Conservation (phyloP, 2,113 vertebrate genomes). For the Barbus barbus region DNA sequence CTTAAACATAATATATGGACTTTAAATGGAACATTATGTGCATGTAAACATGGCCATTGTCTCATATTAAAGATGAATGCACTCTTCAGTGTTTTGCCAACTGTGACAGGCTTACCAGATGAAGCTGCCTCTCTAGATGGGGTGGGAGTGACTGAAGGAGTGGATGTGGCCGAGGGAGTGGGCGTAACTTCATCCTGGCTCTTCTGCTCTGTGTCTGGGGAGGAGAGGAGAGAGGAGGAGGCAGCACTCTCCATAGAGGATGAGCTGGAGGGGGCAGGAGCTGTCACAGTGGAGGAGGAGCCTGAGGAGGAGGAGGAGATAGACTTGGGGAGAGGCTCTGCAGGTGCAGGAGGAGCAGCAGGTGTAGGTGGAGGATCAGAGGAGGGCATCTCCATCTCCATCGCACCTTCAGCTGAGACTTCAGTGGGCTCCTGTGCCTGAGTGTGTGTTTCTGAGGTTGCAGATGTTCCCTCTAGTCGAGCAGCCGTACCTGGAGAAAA, state of each 20-base stretch:
- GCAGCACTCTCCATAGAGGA: slow-evolving; percentile 78
- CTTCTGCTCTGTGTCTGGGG: slow-evolving; percentile 81
- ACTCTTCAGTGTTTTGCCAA: not conserved
- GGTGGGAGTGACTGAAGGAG: slow-evolving; percentile 55
- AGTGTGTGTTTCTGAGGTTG: slow-evolving; percentile 64
- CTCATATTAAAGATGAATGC: not conserved
- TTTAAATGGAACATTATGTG: not conserved
- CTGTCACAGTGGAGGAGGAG: slow-evolving; percentile 76
- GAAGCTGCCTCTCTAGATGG: slow-evolving; percentile 65
- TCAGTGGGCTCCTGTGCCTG: slow-evolving; percentile 66
- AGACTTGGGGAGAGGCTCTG: slow-evolving; percentile 69
- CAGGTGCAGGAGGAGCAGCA: slow-evolving; percentile 61
- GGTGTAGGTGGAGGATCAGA: not conserved
- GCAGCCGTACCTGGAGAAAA: slow-evolving; percentile 61
- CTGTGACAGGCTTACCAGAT: slow-evolving; percentile 64
- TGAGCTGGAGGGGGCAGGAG: slow-evolving; percentile 77
- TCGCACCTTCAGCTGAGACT: slow-evolving; percentile 66
- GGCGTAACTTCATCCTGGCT: slow-evolving; percentile 60
- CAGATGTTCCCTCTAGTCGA: slow-evolving; percentile 73
- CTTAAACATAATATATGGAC: not conserved
- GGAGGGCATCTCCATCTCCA: slow-evolving; percentile 73
- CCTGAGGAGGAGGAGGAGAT: slow-evolving; percentile 75
- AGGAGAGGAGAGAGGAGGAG: slow-evolving; percentile 76
- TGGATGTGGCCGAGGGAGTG: slow-evolving; percentile 53
- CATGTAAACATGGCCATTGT: not conserved